Evolutionary conservation across 2,888 invertebrate genomes (phyloP).

Genomic region (Phyto melanocephala): DNA sequence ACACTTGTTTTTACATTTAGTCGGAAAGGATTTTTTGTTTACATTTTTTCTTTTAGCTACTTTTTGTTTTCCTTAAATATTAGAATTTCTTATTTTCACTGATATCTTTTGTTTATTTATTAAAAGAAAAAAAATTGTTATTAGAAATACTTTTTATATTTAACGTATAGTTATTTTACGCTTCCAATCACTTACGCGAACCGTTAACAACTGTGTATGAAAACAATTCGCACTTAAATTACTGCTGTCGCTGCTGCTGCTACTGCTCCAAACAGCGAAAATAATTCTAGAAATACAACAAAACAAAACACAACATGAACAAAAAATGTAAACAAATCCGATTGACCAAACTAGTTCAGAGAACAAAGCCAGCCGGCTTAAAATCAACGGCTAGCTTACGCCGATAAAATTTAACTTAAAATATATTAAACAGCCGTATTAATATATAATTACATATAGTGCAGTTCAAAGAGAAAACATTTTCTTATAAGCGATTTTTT

Average conservation of each 20-base stretch:
- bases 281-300: conserved; percentile 1
- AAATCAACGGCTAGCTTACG: too few relatives aligned
- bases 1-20: too few relatives aligned
- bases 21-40: too few relatives aligned
- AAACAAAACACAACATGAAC: neutral
- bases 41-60: too few relatives aligned
- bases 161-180: neutral
- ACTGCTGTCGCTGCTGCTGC: neutral
- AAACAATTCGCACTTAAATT: neutral
- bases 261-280: neutral
- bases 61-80: neutral
- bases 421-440: too few relatives aligned
- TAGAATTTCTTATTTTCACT: neutral
- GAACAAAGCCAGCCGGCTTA: too few relatives aligned
- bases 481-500: too few relatives aligned
- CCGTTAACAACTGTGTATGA: conserved; percentile 21
- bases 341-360: too few relatives aligned
- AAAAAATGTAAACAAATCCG: neutral
- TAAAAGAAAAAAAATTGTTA: neutral
- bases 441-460: too few relatives aligned
- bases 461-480: too few relatives aligned
- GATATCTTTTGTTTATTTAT: neutral
- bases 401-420: too few relatives aligned
- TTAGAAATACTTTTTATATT: neutral
- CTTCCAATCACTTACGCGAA: conserved; percentile 33